Base-by-base conservation (phyloP, 2,797 vertebrate species). In the Triplophysa bombifrons region DNA sequence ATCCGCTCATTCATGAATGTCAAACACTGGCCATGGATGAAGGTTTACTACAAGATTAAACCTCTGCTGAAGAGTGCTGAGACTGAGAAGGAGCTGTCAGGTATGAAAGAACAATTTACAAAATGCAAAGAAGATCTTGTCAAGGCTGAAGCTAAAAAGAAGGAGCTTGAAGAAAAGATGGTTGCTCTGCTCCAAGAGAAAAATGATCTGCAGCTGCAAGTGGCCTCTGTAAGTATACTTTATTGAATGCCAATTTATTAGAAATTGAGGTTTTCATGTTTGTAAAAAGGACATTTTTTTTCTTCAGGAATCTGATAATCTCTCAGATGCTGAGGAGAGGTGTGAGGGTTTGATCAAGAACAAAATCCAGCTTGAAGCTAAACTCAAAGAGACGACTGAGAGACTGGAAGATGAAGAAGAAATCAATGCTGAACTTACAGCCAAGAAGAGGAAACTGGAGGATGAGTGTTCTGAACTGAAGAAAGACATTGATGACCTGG, bases 1-100 rank as follows among this genome's bases (percentile, higher is more conserved):
- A 0, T 96, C 7, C 91, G 95, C 0, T 79, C 95, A 0, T 96
- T 96, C 88, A 96, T 96, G 95, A 96, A 95, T 7, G 95, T 96
- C 0, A 96, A 96, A 65, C 94, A 95, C 77, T 96, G 96, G 96
- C 94, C 96, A 27, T 97, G 96, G 96, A 93, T 97, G 95, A 91
- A 95, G 51, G 88, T 96, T 0, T 97, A 94, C 81, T 97, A 96
- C 85, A 97, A 97, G 91, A 95, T 96, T 86, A 96, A 96, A 80
- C 95, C 95, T 46, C 92, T 96, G 8, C 87, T 96, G 71, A 94
- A 94, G 90, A 96, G 94, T n/a, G 95, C 95, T 67, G 95, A 97
- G 74, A 93, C 95, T 11, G 96, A 55, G 53, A 55, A 55, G 9
- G 53, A 55, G 53, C 53, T 55, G 7, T 6, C 19, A 55, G n/a